Percentiles rank a stretch among this genome's conserved stretches.
These are phyloP conservation scores for Trinectes maculatus DNA, from an alignment of 2,113 vertebrate genomes.

Conservation along the genomic window DNA sequence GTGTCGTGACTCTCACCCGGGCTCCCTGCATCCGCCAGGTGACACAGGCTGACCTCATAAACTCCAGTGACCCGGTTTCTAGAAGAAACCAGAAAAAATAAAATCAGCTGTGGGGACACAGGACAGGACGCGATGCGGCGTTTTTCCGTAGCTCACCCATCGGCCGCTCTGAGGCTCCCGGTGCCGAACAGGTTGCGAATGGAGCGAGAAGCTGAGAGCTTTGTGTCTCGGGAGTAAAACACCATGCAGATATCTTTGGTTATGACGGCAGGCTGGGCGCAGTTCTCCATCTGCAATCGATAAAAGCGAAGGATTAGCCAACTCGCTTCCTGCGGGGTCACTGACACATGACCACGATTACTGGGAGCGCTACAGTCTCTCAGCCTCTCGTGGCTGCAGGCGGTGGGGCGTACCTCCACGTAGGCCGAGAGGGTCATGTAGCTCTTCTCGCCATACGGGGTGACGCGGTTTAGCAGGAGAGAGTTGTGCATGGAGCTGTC, in stretches of 20 bases:
- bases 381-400: slow-evolving; percentile 6
- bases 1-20: slow-evolving; percentile 83
- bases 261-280: slow-evolving; percentile 92
- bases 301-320: slow-evolving; percentile 20
- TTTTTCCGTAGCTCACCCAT: slow-evolving; percentile 85
- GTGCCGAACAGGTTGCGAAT: slow-evolving; percentile 96
- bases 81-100: background rate
- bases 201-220: slow-evolving; percentile 92
- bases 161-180: slow-evolving; percentile 88
- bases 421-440: slow-evolving; percentile 98
- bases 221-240: slow-evolving; percentile 95
- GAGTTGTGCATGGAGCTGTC: slow-evolving; percentile 99
- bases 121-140: background rate
- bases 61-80: slow-evolving; percentile 96
- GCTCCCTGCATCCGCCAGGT: slow-evolving; percentile 90
- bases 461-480: slow-evolving; percentile 93
- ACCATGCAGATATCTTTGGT: slow-evolving; percentile 99
- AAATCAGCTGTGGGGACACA: background rate
- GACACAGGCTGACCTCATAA: slow-evolving; percentile 94
- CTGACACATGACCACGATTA: slow-evolving; percentile 14
- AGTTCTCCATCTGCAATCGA: slow-evolving; percentile 91
- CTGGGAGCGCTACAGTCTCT: slow-evolving; percentile 4
- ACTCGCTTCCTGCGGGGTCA: slow-evolving; percentile 5
- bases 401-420: slow-evolving; percentile 86
- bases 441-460: slow-evolving; percentile 96